These are phyloP conservation scores for Enteromius mattozi DNA, from an alignment of 2,797 vertebrate genomes.

Conservation along the genomic window DNA sequence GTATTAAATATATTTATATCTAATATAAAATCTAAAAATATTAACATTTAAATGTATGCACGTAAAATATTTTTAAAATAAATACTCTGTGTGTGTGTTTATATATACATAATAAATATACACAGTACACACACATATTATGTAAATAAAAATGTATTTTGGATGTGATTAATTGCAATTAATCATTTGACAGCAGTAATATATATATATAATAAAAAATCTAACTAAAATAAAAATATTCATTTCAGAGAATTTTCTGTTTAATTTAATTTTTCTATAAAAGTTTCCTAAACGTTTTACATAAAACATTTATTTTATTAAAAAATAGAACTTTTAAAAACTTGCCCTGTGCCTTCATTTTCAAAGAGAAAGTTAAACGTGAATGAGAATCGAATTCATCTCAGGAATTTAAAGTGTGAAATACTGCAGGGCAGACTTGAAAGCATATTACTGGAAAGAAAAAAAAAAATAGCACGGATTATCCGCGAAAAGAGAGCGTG, in stretches of 20 bases:
- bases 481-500: constrained; percentile 65
- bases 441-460: constrained; percentile 27
- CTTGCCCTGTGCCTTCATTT: not conserved
- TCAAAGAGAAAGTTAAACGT: not conserved
- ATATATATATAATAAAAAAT: not conserved
- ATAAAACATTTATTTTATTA: not conserved
- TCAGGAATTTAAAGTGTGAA: not conserved
- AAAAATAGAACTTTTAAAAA: not conserved
- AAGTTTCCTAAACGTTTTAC: not conserved
- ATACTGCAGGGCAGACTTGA: constrained; percentile 22
- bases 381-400: not conserved
- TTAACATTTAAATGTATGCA: no score
- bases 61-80: no score
- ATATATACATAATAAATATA: not conserved
- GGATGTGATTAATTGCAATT: no score
- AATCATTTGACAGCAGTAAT: no score
- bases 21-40: no score
- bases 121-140: no score
- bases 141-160: no score
- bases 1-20: no score
- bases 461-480: constrained; percentile 19
- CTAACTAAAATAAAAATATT: not conserved
- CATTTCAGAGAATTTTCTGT: not conserved
- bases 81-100: no score
- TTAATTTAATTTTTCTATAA: not conserved